Evolutionary conservation across 2,797 vertebrate genomes (phyloP).

Genomic region (Gallinago solitaria): DNA sequence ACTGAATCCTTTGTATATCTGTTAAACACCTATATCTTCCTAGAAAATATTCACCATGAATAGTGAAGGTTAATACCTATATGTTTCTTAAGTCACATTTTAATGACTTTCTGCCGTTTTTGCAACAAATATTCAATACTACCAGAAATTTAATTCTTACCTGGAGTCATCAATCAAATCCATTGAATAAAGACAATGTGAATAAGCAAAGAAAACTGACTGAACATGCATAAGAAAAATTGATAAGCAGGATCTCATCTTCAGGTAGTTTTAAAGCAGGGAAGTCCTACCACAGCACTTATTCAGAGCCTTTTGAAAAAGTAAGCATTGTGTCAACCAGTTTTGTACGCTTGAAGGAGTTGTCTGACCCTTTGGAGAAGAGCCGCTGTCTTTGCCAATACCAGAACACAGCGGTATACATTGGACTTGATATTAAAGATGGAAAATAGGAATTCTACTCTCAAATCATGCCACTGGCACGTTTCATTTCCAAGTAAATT

Average conservation of each 20-base stretch:
- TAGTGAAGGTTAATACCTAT: not conserved
- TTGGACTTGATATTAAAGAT: not conserved
- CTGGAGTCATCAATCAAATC: not conserved
- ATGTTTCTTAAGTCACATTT: not conserved
- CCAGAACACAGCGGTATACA: not conserved
- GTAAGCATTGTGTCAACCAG: not conserved
- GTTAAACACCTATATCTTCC: not conserved
- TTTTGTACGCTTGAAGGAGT: not conserved
- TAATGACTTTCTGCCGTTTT: not conserved
- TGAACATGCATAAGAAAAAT: not conserved
- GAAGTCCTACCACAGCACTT: not conserved
- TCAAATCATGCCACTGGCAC: not conserved
- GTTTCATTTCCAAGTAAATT: not conserved
- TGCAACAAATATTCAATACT: not conserved
- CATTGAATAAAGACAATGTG: not conserved
- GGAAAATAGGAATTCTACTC: not conserved
- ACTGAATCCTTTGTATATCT: not conserved
- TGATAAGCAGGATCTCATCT: not conserved
- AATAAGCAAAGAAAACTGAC: not conserved
- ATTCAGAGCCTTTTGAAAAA: not conserved
- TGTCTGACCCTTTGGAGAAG: not conserved
- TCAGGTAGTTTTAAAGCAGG: not conserved
- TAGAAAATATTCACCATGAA: not conserved
- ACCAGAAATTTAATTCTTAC: not conserved
- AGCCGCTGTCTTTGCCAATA: not conserved